Base-by-base conservation (phyloP, 2,888 invertebrate species). In the Microlaimidae sp. region DNA sequence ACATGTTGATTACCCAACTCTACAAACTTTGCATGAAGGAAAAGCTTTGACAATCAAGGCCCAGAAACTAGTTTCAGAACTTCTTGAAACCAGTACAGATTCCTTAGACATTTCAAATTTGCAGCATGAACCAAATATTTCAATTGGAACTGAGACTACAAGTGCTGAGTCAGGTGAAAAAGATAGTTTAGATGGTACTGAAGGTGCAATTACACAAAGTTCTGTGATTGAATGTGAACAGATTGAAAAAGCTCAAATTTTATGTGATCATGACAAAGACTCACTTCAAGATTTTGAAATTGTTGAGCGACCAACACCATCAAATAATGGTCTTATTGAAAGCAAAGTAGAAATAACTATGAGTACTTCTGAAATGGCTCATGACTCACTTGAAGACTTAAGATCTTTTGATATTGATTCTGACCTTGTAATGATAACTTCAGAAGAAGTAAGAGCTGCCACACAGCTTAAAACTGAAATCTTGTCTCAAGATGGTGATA, bases 271-370 rank as follows among this genome's bases (percentile, higher is more conserved):
- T 26, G 61, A 61, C 42, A 53, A 59, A 48, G 66, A 66, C 52
- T 64, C 65, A 13, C 55, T 66, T 24, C 61, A 66, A 47, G 66
- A 65, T 42, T 53, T 57, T 21, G 54, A 54, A 32, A 25, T 54
- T 19, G 40, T 46, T 23, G 26, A n/a, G n/a, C n/a, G n/a, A n/a
- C n/a, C 17, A 24, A 48, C 13, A 10, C 24, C 48, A 25, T 7
- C 17, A 5, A 25, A n/a, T 25, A 5, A 5, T 10, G 43, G 23
- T 10, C 25, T 28, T n/a, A 2, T 38, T 3, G 46, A 28, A 28
- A 26, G 21, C n/a, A n/a, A 27, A 23, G 26, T 25, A 3, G 49
- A 53, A 28, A 13, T 53, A n/a, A n/a, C n/a, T 25, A 23, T 24
- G 4, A 49, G 24, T 25, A 40, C 25, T 23, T 3, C 38, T n/a